phyloP scores from a whole-genome alignment of 30 jellyfish, hydroid and myxozoan genomes.

The Chrysaora quinquecirrha region DNA sequence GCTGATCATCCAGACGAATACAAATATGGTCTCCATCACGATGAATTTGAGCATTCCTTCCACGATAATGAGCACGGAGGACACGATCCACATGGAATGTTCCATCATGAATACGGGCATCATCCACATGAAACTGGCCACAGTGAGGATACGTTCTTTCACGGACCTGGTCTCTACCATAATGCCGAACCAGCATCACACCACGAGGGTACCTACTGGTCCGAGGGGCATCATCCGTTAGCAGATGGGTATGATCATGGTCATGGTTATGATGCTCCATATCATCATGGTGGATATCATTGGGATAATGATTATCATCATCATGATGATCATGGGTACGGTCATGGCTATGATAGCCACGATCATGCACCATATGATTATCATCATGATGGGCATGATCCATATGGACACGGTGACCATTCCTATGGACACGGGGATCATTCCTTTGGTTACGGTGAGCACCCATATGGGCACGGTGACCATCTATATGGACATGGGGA shows the following conservation, averaged over 20 bases:
- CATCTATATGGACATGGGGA: conserved; percentile 13
- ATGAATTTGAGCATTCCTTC: conserved; percentile 51
- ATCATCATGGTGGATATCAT: not conserved
- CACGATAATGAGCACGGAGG: conserved; percentile 17
- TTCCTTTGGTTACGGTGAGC: conserved; percentile 2
- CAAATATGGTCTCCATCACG: conserved; percentile 71
- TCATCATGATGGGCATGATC: conserved; percentile 23
- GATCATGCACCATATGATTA: not conserved
- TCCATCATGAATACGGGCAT: not conserved
- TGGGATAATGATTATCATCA: conserved; percentile 11
- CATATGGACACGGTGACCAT: not conserved
- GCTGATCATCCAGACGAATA: conserved; percentile 56
- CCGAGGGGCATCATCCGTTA: conserved; percentile 25
- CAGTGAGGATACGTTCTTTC: not conserved
- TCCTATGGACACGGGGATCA: conserved; percentile 33
- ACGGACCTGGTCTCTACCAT: not conserved
- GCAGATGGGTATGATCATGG: too few relatives aligned
- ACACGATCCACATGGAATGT: conserved; percentile 4
- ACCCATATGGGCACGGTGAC: conserved; percentile 17
- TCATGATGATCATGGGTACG: not conserved
- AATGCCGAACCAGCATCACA: too few relatives aligned
- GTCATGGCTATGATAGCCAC: conserved; percentile 7
- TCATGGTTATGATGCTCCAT: conserved; percentile 24
- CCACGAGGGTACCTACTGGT: not conserved
- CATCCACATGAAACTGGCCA: conserved; percentile 31